A percentile compares a stretch with the other conserved stretches of the same genome.
Evolutionary conservation across 2,797 vertebrate species (phyloP).

Genomic region (Simalia tracyae): DNA sequence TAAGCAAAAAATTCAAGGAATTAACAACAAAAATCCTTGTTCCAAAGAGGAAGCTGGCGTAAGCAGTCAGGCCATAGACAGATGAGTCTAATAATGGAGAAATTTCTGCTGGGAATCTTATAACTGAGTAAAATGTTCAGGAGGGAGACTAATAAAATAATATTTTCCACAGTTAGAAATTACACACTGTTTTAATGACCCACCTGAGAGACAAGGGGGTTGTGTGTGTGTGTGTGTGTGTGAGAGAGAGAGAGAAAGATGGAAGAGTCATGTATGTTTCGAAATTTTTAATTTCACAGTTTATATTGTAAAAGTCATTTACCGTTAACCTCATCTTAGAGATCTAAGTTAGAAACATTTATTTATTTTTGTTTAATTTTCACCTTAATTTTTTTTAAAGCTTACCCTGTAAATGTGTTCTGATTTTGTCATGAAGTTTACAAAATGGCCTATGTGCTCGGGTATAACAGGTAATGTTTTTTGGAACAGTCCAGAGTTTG

Average conservation of each 20-base stretch:
- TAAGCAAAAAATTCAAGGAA: neutral
- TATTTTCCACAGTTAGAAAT: slow-evolving; percentile 7
- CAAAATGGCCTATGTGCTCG: neutral
- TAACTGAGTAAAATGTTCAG: neutral
- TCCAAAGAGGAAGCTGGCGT: neutral
- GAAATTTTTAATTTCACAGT: neutral
- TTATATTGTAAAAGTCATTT: neutral
- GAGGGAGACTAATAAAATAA: slow-evolving; percentile 1
- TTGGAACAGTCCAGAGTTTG: neutral
- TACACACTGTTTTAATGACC: neutral
- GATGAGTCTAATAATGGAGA: slow-evolving; percentile 34
- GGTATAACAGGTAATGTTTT: neutral
- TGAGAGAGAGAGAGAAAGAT: neutral
- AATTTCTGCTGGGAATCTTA: slow-evolving; percentile 6
- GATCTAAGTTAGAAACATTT: neutral
- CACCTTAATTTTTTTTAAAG: neutral
- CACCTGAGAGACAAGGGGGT: neutral
- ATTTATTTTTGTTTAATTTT: neutral
- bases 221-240: no score
- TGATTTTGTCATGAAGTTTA: neutral
- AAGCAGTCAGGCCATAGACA: neutral
- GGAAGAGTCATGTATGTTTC: neutral
- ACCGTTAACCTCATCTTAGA: neutral
- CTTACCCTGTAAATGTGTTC: neutral
- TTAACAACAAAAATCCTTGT: neutral